Evolutionary conservation across 1,140 invertebrate species (phyloP).

Genomic region (Eulimnadia texana): DNA sequence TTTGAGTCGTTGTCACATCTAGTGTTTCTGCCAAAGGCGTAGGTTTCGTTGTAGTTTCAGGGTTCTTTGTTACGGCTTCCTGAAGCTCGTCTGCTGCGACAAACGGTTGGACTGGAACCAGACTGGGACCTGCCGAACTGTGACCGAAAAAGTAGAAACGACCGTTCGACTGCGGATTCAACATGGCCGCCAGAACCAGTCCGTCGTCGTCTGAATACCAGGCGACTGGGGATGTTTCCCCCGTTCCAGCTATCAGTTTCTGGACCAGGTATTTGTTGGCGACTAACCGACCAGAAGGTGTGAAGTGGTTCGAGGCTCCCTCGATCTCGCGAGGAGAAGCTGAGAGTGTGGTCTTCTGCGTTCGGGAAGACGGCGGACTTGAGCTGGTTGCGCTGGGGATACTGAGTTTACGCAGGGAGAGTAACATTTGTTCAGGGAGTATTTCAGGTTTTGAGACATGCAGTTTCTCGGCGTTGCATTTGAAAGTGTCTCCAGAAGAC

Average conservation of each 20-base stretch:
- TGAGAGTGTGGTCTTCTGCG: neutral
- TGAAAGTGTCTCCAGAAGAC: neutral
- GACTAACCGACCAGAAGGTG: conserved; percentile 12
- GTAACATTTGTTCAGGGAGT: conserved; percentile 9
- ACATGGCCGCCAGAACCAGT: conserved; percentile 14
- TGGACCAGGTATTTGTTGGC: conserved; percentile 13
- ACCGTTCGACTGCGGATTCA: conserved; percentile 4
- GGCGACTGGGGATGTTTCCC: conserved; percentile 11
- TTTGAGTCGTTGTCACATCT: neutral
- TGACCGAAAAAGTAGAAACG: conserved; percentile 15
- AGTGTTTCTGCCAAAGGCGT: neutral
- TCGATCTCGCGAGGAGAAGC: conserved; percentile 8
- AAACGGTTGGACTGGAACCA: conserved; percentile 14
- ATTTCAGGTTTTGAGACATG: neutral
- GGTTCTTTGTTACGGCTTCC: neutral
- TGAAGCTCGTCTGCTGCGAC: conserved; percentile 1
- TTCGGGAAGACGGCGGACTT: neutral
- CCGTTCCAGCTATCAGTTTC: conserved; percentile 10
- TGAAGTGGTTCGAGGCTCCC: conserved; percentile 11
- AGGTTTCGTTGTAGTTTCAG: neutral
- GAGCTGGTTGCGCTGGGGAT: conserved; percentile 1
- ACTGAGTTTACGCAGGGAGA: conserved; percentile 7
- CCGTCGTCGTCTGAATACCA: conserved; percentile 18
- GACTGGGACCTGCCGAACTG: conserved; percentile 1
- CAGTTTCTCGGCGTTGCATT: neutral